Base-by-base conservation (phyloP, 2,888 invertebrate genomes). In the Parnassius mnemosyne region DNA sequence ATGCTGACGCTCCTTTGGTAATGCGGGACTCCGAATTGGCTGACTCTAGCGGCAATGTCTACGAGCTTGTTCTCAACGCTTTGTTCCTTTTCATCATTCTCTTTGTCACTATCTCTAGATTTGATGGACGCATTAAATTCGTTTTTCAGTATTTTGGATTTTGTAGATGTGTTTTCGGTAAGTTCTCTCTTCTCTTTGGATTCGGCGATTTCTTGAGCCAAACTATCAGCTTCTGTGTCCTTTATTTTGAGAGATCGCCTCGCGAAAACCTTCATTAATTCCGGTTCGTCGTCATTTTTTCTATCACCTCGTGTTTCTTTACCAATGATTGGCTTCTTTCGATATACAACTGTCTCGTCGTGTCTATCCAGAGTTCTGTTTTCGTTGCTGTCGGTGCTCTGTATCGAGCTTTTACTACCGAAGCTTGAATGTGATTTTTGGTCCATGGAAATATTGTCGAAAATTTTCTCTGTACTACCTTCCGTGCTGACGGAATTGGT, bases 261-360 rank as follows among this genome's bases (percentile, higher is more conserved):
- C 0, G 96, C 96, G 77, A 96, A 96, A 0, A 96, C 96, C 84
- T 96, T 96, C 94, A 96, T 94, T 10, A 96, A 79, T 81, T 96
- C 96, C 0, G 96, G 96, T 78, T 95, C 95, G 46, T 95, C 94
- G 63, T 95, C 95, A 61, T 93, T 92, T 71, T 88, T 92, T 52
- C 85, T 85, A 42, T 82, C 81, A 63, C 43, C 43, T 2, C 84
- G 86, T 62, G 83, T 74, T 68, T 90, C 89, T 71, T 81, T 85
- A 10, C 84, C 76, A 2, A 91, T 81, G 3, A 92, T 76, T 0
- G 93, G 92, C 73, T 94, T 94, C 71, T 92, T 92, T 11, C 94
- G 84, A 64, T 93, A 87, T 3, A 94, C 84, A 2, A 94, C 93
- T 0, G 84, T 79, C 62, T 91, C 91, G 13, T 92, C 92, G 2